Conservation (phyloP, 2,888 invertebrate genomes). For the Biston betularia region DNA sequence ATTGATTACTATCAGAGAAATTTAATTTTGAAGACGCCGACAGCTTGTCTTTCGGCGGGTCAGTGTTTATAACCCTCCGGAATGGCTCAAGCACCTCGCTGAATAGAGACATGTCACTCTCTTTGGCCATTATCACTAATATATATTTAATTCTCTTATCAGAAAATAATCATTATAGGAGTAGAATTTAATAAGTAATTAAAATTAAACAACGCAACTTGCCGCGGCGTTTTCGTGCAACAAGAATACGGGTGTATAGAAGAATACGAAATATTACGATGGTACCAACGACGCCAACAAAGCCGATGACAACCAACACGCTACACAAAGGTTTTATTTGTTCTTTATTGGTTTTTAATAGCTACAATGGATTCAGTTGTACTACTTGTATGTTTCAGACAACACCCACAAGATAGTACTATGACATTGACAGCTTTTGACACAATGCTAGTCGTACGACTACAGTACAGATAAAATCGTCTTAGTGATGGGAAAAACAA, state of each 20-base stretch:
- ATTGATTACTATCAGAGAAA: conserved; percentile 80
- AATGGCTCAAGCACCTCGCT: conserved; percentile 81
- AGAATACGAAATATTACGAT: no score
- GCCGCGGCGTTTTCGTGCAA: background rate
- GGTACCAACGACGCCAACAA: background rate
- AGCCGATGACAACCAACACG: background rate
- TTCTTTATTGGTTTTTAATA: no score
- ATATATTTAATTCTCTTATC: background rate
- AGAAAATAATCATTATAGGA: background rate
- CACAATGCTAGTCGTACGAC: background rate
- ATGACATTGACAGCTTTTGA: no score
- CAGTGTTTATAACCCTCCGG: conserved; percentile 78
- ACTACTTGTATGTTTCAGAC: no score
- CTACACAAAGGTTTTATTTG: no score
- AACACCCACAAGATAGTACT: no score
- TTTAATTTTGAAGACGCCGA: conserved; percentile 76
- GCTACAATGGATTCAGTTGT: no score
- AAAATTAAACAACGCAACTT: background rate
- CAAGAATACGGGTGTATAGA: no score
- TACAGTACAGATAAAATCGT: no score
- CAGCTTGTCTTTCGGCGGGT: conserved; percentile 79
- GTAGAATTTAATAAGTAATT: background rate
- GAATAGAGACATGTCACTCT: conserved; percentile 78
- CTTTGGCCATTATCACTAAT: conserved; percentile 70
- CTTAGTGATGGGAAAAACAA: no score